Base-by-base conservation (phyloP, 2,797 vertebrate genomes). In the Crenichthys baileyi region DNA sequence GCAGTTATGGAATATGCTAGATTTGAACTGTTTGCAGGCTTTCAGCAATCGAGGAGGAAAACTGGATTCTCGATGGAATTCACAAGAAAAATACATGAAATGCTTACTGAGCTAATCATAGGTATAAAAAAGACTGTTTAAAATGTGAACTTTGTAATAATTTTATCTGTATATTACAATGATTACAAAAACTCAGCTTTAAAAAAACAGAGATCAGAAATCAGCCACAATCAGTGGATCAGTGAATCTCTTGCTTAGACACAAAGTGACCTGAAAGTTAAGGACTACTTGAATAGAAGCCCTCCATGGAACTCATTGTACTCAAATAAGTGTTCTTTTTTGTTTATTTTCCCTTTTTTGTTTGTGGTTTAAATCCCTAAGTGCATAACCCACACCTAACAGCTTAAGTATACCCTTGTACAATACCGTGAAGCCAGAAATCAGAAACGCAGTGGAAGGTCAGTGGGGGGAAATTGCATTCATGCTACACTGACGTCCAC, bases 401-500 rank as follows among this genome's bases (percentile, higher is more conserved):
- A 87, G 82, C 87, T 83, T 86, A 90, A 92, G 81, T 91, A 90
- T 77, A 87, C 85, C 70, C 84, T 80, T 72, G 70, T 31, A 70
- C 31, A 16, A 67, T 24, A 41, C 77, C 53, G 80, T 71, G 72
- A 85, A 86, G 84, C 76, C 82, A 74, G 26, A 68, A 85, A 77
- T 83, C 83, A 80, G 74, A 85, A 87, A 86, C 76, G 50, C 82
- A 84, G 78, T 41, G 79, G 81, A 90, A 84, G 92, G 91, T 92
- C 87, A 88, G 83, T 3, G 72, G 77, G 72, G 87, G 86, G 79
- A 90, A 85, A 93, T 87, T 87, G 87, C 83, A 83, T 91, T 88
- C 87, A 92, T 82, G 89, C 89, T 79, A 85, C 88, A 88, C 78
- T 81, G 88, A 87, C 88, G 87, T 84, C 83, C 82, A 92, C 81